A percentile compares a stretch with the other conserved stretches of the same genome.
Conservation (phyloP, 2,113 vertebrate genomes). For the Cisticola juncidis region DNA sequence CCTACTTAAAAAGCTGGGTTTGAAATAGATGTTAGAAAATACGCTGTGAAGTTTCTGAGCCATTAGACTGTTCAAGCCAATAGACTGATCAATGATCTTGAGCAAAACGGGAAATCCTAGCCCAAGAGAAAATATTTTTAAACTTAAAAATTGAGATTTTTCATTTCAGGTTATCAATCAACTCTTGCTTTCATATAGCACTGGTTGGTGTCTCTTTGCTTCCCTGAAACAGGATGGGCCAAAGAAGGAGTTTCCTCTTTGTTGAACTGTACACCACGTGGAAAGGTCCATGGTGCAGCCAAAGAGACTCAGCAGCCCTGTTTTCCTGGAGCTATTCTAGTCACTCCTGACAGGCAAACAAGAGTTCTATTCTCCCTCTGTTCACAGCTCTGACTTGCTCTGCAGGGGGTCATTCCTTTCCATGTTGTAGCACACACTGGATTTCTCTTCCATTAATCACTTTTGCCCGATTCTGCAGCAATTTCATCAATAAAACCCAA, state of each 20-base stretch:
- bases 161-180: background rate
- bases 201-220: background rate
- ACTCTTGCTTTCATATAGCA: background rate
- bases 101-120: background rate
- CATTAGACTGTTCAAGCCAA: background rate
- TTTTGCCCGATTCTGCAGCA: accelerated
- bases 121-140: background rate
- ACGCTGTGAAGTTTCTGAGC: background rate
- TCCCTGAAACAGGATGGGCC: background rate
- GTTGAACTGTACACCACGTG: background rate
- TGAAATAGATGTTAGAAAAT: background rate
- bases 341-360: background rate
- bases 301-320: background rate
- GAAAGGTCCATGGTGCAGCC: background rate
- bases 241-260: background rate
- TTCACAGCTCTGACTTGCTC: background rate
- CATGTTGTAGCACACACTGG: background rate
- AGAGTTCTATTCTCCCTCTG: background rate
- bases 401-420: background rate
- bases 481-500: background rate
- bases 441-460: background rate
- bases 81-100: background rate
- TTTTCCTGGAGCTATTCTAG: background rate
- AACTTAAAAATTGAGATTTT: background rate
- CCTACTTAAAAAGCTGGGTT: background rate